These are phyloP conservation scores for Notolepis coatsorum DNA, from an alignment of 2,797 vertebrate genomes.

Conservation along the genomic window DNA sequence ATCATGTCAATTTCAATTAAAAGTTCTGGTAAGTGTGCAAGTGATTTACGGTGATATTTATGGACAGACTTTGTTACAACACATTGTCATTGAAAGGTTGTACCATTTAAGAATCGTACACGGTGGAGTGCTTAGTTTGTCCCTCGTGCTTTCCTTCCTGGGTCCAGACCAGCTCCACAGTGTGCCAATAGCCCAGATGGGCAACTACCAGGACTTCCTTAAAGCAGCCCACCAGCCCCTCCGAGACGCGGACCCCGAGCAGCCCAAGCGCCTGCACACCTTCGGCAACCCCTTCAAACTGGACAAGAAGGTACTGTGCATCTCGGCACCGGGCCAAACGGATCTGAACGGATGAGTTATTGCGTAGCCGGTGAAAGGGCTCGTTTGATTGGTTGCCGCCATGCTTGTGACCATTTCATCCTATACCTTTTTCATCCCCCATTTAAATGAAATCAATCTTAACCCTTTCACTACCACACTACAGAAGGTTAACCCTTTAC, in stretches of 20 bases:
- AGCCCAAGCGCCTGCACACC: constrained; percentile 95
- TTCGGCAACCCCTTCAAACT: constrained; percentile 99
- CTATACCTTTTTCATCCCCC: no score
- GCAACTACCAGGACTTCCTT: constrained; percentile 98
- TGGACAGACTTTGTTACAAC: no score
- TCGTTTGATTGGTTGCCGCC: not conserved
- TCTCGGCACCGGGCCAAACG: not conserved
- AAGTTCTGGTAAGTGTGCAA: no score
- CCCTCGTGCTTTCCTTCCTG: not conserved
- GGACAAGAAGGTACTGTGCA: constrained; percentile 93
- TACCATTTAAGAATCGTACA: no score
- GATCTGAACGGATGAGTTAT: not conserved
- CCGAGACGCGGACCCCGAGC: constrained; percentile 96
- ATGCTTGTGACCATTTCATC: no score
- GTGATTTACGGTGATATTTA: no score
- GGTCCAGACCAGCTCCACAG: constrained; percentile 94
- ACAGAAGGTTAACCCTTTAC: no score
- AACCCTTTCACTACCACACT: no score
- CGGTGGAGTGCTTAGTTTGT: no score
- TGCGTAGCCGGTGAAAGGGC: not conserved
- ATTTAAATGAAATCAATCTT: no score
- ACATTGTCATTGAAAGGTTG: no score
- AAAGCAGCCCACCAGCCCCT: constrained; percentile 95
- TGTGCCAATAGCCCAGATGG: constrained; percentile 97
- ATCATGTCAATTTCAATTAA: no score